These are phyloP conservation scores for Thymelicus acteon DNA, from an alignment of 2,888 invertebrate species.

Conservation along the genomic window DNA sequence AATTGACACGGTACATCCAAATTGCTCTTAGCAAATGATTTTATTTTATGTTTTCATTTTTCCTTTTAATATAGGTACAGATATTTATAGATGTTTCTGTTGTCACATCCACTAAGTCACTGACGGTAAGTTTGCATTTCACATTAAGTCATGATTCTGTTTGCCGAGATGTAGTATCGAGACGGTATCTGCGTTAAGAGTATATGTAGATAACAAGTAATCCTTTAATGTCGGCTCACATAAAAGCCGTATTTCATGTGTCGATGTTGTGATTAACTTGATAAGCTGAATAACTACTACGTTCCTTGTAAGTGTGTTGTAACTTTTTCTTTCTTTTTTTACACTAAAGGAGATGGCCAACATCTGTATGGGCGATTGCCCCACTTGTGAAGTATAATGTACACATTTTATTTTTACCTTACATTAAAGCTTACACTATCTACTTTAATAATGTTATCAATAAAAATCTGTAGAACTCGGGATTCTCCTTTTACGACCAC, in stretches of 20 bases:
- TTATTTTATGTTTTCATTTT: constrained; percentile 57
- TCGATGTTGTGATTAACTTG: constrained; percentile 44
- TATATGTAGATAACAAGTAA: constrained; percentile 52
- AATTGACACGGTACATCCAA: constrained; percentile 64
- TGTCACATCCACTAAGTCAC: constrained; percentile 43
- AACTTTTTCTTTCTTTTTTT: no score
- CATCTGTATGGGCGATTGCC: no score
- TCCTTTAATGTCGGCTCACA: constrained; percentile 60
- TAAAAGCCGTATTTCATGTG: constrained; percentile 54
- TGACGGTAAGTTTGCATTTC: constrained; percentile 49
- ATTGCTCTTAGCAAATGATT: constrained; percentile 58
- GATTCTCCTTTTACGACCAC: no score
- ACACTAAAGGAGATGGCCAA: no score
- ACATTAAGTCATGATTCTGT: constrained; percentile 53
- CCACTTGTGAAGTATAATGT: no score
- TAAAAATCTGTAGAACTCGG: no score
- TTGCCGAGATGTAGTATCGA: constrained; percentile 45
- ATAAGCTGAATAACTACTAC: constrained; percentile 16
- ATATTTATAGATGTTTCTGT: constrained; percentile 39
- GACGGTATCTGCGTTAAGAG: constrained; percentile 27
- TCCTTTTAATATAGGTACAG: constrained; percentile 35
- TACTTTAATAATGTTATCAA: no score
- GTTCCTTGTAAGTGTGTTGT: not conserved
- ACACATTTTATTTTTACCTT: no score
- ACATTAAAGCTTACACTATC: no score